Percentiles rank a stretch among this genome's conserved stretches.
Conservation (phyloP, 2,888 invertebrate genomes). For the Tillus elongatus region DNA sequence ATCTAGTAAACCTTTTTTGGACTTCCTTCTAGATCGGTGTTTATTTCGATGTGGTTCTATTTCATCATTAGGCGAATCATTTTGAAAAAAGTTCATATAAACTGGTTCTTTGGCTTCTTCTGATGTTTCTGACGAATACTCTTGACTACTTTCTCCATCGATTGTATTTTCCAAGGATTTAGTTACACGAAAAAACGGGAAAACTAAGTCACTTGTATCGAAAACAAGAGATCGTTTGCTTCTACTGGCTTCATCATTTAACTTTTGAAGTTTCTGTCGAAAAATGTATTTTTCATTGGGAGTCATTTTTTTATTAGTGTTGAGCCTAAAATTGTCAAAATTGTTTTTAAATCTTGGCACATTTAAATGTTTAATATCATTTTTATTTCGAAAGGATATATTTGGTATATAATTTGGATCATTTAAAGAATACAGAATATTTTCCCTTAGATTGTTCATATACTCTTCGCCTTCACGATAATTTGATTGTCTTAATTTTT, state of each 20-base stretch:
- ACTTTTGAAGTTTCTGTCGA: constrained; percentile 23
- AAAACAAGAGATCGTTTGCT: constrained; percentile 22
- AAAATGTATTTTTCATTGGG: constrained; percentile 13
- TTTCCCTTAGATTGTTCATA: too few species aligned
- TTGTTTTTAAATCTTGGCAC: too few species aligned
- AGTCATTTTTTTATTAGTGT: constrained; percentile 3
- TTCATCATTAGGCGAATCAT: constrained; percentile 1
- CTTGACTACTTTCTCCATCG: constrained; percentile 6
- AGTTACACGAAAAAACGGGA: constrained; percentile 24
- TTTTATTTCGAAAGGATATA: too few species aligned
- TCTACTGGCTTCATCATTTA: constrained; percentile 21
- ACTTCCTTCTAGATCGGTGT: background rate
- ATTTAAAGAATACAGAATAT: too few species aligned
- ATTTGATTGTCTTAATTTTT: too few species aligned
- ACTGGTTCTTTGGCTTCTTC: constrained; percentile 13
- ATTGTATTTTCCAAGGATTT: constrained; percentile 9
- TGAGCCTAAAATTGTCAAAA: background rate
- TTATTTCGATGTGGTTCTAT: background rate
- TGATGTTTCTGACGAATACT: background rate
- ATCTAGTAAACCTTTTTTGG: background rate
- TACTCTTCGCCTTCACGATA: too few species aligned
- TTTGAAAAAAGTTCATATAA: too few species aligned
- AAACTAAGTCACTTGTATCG: constrained; percentile 20
- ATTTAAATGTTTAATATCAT: too few species aligned
- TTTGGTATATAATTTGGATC: too few species aligned